Percentiles rank a stretch among this genome's conserved stretches.
These are phyloP conservation scores for Athene cunicularia DNA, from an alignment of 2,113 vertebrate species.

Conservation along the genomic window DNA sequence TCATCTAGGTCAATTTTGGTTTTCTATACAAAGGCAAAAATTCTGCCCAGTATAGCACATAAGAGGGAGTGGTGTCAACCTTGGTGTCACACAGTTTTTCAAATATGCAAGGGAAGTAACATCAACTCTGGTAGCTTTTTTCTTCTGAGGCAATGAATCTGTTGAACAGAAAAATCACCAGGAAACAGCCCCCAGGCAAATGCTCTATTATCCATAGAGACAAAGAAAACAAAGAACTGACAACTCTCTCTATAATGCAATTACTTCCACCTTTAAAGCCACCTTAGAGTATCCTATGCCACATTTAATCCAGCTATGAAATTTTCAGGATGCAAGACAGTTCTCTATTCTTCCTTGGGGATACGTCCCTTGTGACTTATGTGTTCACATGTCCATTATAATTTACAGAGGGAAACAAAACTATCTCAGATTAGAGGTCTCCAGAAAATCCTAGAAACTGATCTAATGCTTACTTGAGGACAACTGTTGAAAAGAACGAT, in stretches of 20 bases:
- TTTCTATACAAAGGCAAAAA: background rate
- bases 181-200: background rate
- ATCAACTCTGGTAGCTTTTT: background rate
- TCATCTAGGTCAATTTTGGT: background rate
- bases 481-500: background rate
- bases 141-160: background rate
- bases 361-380: background rate
- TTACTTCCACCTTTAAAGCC: background rate
- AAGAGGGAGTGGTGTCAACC: background rate
- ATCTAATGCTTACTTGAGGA: background rate
- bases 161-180: background rate
- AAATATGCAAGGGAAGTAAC: background rate
- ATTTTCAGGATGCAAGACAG: background rate
- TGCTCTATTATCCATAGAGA: background rate
- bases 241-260: background rate
- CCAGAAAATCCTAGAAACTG: background rate
- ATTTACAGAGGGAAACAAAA: background rate
- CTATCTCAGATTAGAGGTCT: background rate
- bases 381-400: background rate
- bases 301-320: background rate
- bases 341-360: background rate
- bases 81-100: background rate
- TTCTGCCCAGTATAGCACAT: background rate
- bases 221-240: constrained; percentile 1
- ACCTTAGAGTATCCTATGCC: background rate